Percentiles rank a stretch among this genome's conserved stretches.
Evolutionary conservation across 2,113 vertebrate genomes (phyloP).

Genomic region (Upupa epops): DNA sequence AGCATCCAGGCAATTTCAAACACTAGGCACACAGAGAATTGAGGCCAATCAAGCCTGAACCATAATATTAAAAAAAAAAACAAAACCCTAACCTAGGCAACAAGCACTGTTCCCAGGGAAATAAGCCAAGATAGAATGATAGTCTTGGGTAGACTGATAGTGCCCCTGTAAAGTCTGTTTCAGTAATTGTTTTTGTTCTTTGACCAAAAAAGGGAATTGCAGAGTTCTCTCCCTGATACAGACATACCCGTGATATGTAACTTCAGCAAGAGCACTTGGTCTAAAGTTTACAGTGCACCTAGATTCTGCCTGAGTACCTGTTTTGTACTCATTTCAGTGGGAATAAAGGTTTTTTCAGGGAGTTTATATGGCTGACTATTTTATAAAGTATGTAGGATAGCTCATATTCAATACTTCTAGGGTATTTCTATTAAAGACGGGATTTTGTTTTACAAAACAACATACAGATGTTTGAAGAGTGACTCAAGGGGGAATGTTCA

Average conservation of each 20-base stretch:
- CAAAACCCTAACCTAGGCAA: background rate
- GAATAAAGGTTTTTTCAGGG: background rate
- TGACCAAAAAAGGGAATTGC: background rate
- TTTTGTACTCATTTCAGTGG: background rate
- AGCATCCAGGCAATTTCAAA: background rate
- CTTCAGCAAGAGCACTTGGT: background rate
- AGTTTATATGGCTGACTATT: background rate
- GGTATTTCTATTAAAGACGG: conserved; percentile 3
- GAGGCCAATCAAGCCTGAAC: background rate
- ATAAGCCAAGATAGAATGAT: background rate
- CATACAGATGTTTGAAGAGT: background rate
- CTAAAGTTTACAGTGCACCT: background rate
- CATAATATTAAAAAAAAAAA: background rate
- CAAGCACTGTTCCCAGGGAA: background rate
- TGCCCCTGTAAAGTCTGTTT: background rate
- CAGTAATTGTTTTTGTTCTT: background rate
- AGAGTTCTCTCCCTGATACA: background rate
- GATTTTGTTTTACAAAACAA: background rate
- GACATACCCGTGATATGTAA: background rate
- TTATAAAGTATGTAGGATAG: background rate
- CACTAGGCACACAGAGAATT: background rate
- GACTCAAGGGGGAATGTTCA: background rate
- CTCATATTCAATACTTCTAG: background rate
- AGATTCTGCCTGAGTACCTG: conserved; percentile 3
- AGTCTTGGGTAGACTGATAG: background rate